These are phyloP conservation scores for Poeciliopsis turrubarensis DNA, from an alignment of 2,113 vertebrate genomes.

Conservation along the genomic window DNA sequence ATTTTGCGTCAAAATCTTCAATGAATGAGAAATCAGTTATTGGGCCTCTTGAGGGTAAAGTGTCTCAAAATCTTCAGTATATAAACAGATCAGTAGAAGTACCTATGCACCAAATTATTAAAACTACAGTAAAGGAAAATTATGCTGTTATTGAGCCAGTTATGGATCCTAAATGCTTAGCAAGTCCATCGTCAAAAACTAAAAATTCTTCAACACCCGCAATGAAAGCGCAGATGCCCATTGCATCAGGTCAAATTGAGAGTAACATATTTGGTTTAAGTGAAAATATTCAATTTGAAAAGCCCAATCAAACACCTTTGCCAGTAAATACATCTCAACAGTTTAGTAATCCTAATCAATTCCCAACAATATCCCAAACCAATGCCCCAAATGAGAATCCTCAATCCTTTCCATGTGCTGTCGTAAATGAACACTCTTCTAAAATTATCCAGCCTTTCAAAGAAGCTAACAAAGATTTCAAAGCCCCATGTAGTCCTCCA, in stretches of 20 bases:
- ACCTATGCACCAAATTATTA: constrained; percentile 15
- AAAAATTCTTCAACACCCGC: constrained; percentile 14
- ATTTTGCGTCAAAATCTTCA: neutral
- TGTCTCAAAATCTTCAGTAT: neutral
- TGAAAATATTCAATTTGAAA: constrained; percentile 11
- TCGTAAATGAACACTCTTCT: neutral
- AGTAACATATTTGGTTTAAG: constrained; percentile 2
- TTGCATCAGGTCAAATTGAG: neutral
- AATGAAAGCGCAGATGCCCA: neutral
- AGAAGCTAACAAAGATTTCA: constrained; percentile 21
- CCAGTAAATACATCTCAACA: constrained; percentile 12
- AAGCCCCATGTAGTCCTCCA: constrained; percentile 11
- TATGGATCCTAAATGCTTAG: constrained; percentile 2
- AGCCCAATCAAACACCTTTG: constrained; percentile 1
- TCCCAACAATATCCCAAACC: constrained; percentile 17
- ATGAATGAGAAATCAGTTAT: constrained; percentile 1
- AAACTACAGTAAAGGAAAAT: constrained; percentile 21
- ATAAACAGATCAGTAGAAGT: neutral
- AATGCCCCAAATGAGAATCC: constrained; percentile 14
- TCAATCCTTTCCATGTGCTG: neutral
- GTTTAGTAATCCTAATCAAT: constrained; percentile 13
- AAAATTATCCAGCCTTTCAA: constrained; percentile 10
- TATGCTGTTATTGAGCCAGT: neutral
- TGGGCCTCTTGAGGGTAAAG: constrained; percentile 21
- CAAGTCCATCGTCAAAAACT: constrained; percentile 25